Percentiles rank a stretch among this genome's conserved stretches.
Conservation (phyloP, 2,797 vertebrate species). For the Cryptoblepharus egeriae region DNA sequence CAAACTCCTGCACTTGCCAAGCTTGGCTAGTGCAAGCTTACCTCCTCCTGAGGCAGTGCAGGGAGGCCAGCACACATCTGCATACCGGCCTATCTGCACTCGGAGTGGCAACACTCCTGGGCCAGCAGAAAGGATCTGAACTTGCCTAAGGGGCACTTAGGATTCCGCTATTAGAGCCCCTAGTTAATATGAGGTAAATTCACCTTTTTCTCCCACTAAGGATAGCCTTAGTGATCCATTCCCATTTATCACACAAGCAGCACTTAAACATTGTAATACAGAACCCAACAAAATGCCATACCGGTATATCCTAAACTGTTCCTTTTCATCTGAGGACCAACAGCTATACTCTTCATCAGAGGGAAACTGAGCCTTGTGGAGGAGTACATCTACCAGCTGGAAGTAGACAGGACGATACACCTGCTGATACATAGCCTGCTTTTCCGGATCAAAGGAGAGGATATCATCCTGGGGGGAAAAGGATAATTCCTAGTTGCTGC, state of each 20-base stretch:
- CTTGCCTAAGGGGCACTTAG: too few relatives aligned
- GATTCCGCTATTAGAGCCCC: too few relatives aligned
- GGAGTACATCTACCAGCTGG: slow-evolving; percentile 95
- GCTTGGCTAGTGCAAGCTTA: too few relatives aligned
- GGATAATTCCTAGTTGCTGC: neutral
- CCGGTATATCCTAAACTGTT: slow-evolving; percentile 99
- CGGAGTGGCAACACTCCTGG: too few relatives aligned
- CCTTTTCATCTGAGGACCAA: slow-evolving; percentile 97
- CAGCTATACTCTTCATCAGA: slow-evolving; percentile 93
- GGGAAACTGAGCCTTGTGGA: slow-evolving; percentile 98
- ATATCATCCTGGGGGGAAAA: slow-evolving; percentile 88
- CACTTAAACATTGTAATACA: neutral
- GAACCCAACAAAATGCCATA: slow-evolving; percentile 51
- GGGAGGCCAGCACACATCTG: too few relatives aligned
- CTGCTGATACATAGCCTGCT: slow-evolving; percentile 94
- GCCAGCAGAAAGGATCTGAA: too few relatives aligned
- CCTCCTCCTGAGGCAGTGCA: too few relatives aligned
- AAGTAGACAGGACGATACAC: slow-evolving; percentile 98
- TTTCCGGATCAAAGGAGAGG: slow-evolving; percentile 93
- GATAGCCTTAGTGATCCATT: neutral
- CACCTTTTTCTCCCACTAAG: neutral
- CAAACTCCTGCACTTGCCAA: too few relatives aligned
- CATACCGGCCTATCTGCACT: too few relatives aligned
- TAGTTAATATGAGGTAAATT: neutral
- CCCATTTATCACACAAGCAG: neutral